Evolutionary conservation across 2,113 vertebrate genomes (phyloP), one percentile per base, ranked within the genome.

Genomic region (Telmatochromis sp.): DNA sequence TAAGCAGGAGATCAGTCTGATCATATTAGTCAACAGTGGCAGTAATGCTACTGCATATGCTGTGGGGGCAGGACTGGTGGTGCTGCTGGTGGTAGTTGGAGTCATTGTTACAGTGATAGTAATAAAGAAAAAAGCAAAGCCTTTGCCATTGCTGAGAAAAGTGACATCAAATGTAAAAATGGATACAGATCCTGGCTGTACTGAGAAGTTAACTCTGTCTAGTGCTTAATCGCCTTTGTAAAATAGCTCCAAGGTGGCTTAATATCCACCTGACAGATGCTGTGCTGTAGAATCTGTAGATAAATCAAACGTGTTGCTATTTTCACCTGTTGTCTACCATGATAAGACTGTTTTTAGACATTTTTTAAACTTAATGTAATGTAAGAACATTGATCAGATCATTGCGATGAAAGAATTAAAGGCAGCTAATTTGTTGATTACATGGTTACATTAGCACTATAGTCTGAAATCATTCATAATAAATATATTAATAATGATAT

Each of bases 1-100:
- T 12, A 96, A 94, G 53, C 91, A 92, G 83, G 94, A 91, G 28
- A 93, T 31, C 1, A 21, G 23, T 55, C 5, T 96, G 81, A 89
- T 10, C 3, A 13, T 37, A 37, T 65, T 11, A 65, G 31, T 65
- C 31, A 65, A 65, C 17, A 1, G 31, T n/a, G 21, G 0, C 6
- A 35, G 9, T 26, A 73, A 85, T 15, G 6, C 68, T 31, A 54
- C 53, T n/a, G 12, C 4, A 3, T 85, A 58, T 15, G 86, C 55
- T 4, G 65, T 94, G 31, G 86, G 2, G 4, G 92, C 8, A 7
- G 91, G 9, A 40, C 2, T 94, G 47, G 57, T 31, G n/a, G 89
- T 7, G 11, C 23, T 95, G 68, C 7, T 95, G 37, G 13, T 93
- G 33, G 9, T 92, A 26, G 33, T 87, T 4, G 91, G 17, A 14